A percentile compares a stretch with the other conserved stretches of the same genome.
Conservation (phyloP, 2,113 vertebrate genomes). For the Zosterops hypoxanthus region DNA sequence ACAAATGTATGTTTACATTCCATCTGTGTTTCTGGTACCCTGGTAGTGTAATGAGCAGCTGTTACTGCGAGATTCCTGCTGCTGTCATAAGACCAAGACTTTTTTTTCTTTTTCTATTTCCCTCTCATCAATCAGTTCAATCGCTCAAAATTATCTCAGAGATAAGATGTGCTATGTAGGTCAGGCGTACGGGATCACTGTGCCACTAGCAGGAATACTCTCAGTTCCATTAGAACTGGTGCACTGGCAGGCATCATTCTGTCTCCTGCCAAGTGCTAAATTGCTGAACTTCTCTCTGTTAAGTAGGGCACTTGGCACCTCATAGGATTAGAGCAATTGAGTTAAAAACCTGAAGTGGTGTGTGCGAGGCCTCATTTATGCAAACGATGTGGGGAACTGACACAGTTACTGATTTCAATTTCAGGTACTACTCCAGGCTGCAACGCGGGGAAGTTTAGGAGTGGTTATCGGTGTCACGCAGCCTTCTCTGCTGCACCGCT, state of each 20-base stretch:
- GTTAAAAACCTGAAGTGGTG: neutral
- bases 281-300: neutral
- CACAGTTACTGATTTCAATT: neutral
- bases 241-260: neutral
- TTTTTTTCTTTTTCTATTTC: neutral
- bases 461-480: neutral
- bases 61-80: neutral
- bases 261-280: neutral
- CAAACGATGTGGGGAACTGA: neutral
- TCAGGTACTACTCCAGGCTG: neutral
- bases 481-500: neutral
- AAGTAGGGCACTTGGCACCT: neutral
- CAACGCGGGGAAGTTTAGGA: neutral
- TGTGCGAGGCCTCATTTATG: neutral
- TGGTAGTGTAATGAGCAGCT: neutral
- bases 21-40: neutral
- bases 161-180: neutral
- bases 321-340: neutral
- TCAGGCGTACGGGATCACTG: neutral
- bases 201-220: neutral
- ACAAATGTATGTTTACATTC: neutral
- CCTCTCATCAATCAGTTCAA: neutral
- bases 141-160: neutral
- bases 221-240: neutral
- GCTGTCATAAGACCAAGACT: neutral